A percentile compares a stretch with the other conserved stretches of the same genome.
Conservation (phyloP, 1,140 invertebrate species). For the Tetramorium parvispinum region DNA sequence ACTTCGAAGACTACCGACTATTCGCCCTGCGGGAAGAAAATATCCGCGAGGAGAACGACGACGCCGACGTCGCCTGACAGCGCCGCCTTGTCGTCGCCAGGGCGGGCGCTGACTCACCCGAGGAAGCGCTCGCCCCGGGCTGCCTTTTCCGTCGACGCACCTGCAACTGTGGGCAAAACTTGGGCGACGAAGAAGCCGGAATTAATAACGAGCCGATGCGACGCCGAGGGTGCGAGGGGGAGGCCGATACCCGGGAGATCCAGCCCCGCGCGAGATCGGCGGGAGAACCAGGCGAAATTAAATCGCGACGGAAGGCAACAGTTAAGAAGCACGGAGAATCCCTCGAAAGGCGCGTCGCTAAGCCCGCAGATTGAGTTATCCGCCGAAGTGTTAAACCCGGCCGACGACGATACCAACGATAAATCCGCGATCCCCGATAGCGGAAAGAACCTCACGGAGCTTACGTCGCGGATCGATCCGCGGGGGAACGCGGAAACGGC, state of each 20-base stretch:
- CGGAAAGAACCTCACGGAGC: neutral
- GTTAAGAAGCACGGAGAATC: conserved; percentile 38
- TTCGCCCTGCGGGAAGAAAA: neutral
- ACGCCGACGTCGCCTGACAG: neutral
- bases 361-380: conserved; percentile 41
- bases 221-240: neutral
- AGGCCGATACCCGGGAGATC: neutral
- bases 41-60: neutral
- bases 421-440: neutral
- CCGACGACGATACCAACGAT: neutral
- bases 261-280: neutral
- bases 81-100: neutral
- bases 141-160: neutral
- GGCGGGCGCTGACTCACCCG: neutral
- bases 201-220: conserved; percentile 28
- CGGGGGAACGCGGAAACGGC: neutral
- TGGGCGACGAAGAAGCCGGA: neutral
- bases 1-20: neutral
- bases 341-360: neutral
- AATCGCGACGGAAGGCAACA: conserved; percentile 26
- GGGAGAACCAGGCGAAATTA: conserved; percentile 17
- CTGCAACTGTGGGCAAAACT: neutral
- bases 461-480: neutral
- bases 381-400: neutral
- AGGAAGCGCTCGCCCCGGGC: neutral